A percentile compares a stretch with the other conserved stretches of the same genome.
Conservation (phyloP, 2,888 invertebrate species). For the Drosophila kuntzei region DNA sequence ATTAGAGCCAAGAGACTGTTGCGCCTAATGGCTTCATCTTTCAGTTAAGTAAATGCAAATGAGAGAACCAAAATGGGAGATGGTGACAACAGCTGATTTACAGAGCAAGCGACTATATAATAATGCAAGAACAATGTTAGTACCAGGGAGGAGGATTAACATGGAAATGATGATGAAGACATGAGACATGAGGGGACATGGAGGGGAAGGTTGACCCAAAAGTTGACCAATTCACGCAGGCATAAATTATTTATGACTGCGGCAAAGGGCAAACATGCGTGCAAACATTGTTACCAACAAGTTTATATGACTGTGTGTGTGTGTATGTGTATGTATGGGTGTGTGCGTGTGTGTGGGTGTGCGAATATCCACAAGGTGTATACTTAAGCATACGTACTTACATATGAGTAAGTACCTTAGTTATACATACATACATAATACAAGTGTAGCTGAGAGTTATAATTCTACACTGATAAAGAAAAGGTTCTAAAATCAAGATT, state of each 20-base stretch:
- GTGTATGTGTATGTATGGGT: neutral
- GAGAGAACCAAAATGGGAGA: constrained; percentile 15
- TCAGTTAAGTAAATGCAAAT: constrained; percentile 44
- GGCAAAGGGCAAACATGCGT: constrained; percentile 60
- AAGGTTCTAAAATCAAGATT: too few species aligned
- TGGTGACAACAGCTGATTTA: constrained; percentile 66
- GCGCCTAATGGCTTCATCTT: constrained; percentile 40
- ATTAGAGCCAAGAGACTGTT: constrained; percentile 55
- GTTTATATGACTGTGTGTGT: neutral
- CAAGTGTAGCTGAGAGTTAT: constrained; percentile 48
- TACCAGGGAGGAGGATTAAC: constrained; percentile 36
- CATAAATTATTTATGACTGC: constrained; percentile 80
- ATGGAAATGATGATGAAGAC: constrained; percentile 62
- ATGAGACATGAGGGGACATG: too few species aligned
- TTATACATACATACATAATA: constrained; percentile 24
- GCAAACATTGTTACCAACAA: constrained; percentile 48
- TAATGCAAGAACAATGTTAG: constrained; percentile 23
- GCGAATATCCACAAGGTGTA: constrained; percentile 50
- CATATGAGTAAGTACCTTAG: constrained; percentile 40
- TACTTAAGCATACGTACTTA: constrained; percentile 45
- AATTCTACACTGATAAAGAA: neutral
- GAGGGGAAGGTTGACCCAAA: constrained; percentile 19
- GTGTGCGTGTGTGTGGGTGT: constrained; percentile 22
- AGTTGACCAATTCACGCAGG: constrained; percentile 75
- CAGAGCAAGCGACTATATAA: constrained; percentile 24